Evolutionary conservation across 2,797 vertebrate species (phyloP).

Genomic region (Sebastolobus altivelis): DNA sequence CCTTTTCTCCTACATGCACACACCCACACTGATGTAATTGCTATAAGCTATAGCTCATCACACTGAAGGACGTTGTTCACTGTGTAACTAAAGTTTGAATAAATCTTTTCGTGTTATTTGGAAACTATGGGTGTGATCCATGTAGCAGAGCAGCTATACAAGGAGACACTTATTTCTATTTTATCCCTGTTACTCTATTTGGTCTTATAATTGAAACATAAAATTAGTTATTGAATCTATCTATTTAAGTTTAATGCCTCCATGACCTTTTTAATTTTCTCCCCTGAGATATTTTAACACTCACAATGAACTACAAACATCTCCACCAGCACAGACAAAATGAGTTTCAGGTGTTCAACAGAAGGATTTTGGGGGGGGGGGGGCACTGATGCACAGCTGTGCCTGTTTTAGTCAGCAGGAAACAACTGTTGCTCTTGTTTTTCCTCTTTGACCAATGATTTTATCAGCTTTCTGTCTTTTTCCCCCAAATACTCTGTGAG

Average conservation of each 20-base stretch:
- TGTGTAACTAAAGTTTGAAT: background rate
- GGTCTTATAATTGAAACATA: conserved; percentile 5
- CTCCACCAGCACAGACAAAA: conserved; percentile 14
- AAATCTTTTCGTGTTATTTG: background rate
- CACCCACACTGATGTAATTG: background rate
- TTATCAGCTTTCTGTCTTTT: background rate
- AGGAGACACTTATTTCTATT: background rate
- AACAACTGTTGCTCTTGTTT: conserved; percentile 17
- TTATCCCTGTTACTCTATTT: background rate
- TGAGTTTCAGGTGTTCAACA: conserved; percentile 45
- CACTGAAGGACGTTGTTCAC: background rate
- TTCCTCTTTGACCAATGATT: conserved; percentile 8
- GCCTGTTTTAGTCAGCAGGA: conserved; percentile 26
- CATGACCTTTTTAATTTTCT: background rate
- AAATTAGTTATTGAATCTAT: background rate
- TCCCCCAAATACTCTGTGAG: background rate
- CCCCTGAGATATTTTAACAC: conserved; percentile 5
- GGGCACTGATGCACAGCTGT: conserved; percentile 33
- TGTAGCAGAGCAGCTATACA: background rate
- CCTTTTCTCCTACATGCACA: background rate
- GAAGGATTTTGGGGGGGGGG: background rate
- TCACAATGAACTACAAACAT: background rate
- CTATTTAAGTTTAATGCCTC: background rate
- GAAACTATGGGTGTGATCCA: background rate
- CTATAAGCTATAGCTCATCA: background rate